A percentile compares a stretch with the other conserved stretches of the same genome.
Evolutionary conservation across 2,113 vertebrate species (phyloP).

Genomic region (Bubo scandiacus): DNA sequence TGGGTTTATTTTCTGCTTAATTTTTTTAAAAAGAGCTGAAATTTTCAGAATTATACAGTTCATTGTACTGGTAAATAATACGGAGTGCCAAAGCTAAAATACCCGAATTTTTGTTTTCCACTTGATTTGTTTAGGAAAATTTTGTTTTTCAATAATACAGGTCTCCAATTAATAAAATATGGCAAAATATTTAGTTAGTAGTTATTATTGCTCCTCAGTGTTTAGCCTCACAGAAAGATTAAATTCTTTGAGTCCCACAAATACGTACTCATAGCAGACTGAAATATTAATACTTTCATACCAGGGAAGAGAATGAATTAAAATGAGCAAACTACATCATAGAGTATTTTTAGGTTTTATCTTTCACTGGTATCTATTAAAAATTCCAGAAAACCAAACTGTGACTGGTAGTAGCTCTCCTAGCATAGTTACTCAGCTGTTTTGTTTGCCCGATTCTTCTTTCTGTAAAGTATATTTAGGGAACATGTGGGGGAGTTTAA

Average conservation of each 20-base stretch:
- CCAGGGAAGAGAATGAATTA: background rate
- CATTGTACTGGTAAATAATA: background rate
- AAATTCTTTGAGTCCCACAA: background rate
- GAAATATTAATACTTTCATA: background rate
- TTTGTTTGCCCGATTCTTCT: background rate
- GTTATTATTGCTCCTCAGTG: background rate
- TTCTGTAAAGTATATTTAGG: background rate
- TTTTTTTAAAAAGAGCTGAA: background rate
- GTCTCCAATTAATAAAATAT: background rate
- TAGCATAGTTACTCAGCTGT: background rate
- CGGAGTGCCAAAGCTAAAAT: background rate
- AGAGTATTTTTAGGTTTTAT: background rate
- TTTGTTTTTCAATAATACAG: background rate
- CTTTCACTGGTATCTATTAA: background rate
- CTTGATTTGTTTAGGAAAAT: background rate
- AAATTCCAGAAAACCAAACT: background rate
- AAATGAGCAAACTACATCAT: background rate
- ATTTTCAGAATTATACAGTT: background rate
- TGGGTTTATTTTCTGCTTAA: background rate
- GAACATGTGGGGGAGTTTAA: background rate
- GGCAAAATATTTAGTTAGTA: background rate
- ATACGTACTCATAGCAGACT: background rate
- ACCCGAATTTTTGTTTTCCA: background rate
- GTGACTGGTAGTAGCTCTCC: background rate
- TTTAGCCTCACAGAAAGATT: background rate